Evolutionary conservation across 2,888 invertebrate genomes (phyloP).

Genomic region (Hemithea aestivaria): DNA sequence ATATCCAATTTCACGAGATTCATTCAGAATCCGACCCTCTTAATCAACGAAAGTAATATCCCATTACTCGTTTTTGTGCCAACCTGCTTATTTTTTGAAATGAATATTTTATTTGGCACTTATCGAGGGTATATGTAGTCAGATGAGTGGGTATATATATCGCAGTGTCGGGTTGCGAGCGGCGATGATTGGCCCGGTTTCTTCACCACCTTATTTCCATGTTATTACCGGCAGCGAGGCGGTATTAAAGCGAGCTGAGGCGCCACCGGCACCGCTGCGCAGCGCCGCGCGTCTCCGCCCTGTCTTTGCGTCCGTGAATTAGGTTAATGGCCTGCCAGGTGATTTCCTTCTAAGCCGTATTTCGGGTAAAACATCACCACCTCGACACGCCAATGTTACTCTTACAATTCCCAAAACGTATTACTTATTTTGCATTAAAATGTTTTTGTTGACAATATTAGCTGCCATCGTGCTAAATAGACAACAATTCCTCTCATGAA

Average conservation of each 20-base stretch:
- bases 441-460: conserved; percentile 6
- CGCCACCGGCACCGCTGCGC: conserved; percentile 29
- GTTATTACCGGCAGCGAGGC: conserved; percentile 74
- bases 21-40: conserved; percentile 12
- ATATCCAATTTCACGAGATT: conserved; percentile 2
- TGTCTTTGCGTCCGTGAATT: conserved; percentile 77
- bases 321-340: conserved; percentile 79
- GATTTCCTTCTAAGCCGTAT: conserved; percentile 75
- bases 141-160: conserved; percentile 28
- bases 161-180: conserved; percentile 61
- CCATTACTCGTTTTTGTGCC: conserved; percentile 22
- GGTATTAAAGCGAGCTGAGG: conserved; percentile 71
- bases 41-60: conserved; percentile 9
- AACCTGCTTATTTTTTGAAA: conserved; percentile 22
- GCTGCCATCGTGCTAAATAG: conserved; percentile 11
- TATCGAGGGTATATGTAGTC: conserved; percentile 43
- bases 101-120: conserved; percentile 31
- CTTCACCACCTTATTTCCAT: conserved; percentile 75
- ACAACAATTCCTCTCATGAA: too few relatives aligned
- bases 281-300: conserved; percentile 68
- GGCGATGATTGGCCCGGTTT: conserved; percentile 72
- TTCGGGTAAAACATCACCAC: conserved; percentile 63
- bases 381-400: conserved; percentile 65
- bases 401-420: conserved; percentile 50
- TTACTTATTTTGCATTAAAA: conserved; percentile 35